Base-by-base conservation (phyloP, 2,797 vertebrate genomes). In the Steatocranus sp. region DNA sequence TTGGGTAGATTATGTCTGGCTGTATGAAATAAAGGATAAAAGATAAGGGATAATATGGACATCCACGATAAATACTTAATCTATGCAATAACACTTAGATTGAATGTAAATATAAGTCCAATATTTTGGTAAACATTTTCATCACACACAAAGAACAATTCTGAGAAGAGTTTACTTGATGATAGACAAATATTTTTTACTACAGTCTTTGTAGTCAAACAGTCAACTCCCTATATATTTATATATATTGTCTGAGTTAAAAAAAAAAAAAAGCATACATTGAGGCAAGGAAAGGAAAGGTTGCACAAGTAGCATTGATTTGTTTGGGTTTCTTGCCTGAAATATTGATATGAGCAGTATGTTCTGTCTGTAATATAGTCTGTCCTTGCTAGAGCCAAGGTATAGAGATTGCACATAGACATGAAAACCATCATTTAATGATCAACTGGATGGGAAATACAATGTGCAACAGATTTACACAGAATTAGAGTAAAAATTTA, bases 401-500 rank as follows among this genome's bases (percentile, higher is more conserved):
- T 27, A 46, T 25, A 14, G 32, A 46, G 43, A 66, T 50, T 2
- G 2, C 27, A 46, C 15, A 38, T 54, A 48, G 78, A 66, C 7
- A 84, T 68, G 18, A 70, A 85, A 75, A 54, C 38, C 15, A 34
- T 75, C 15, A 36, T 83, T 74, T 76, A 25, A 75, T 51, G 61
- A 83, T 80, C 18, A 58, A 36, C 41, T 32, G 8, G 38, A 85
- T 81, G 46, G 46, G 76, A 84, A 86, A 77, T 43, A 51, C 11
- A 27, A 81, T 3, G 8, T n/a, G 58, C 27, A 84, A 75, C 43
- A 68, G 25, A 83, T 74, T 54, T 79, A 66, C 34, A 68, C 36
- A 82, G 75, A 80, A 68, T 27, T 58, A 80, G 77, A 89, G 77
- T 32, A 61, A 87, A 81, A 77, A 79, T 87, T 81, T 27, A 85